These are phyloP conservation scores for Stictonetta naevosa DNA, from an alignment of 2,113 vertebrate species.

Conservation along the genomic window DNA sequence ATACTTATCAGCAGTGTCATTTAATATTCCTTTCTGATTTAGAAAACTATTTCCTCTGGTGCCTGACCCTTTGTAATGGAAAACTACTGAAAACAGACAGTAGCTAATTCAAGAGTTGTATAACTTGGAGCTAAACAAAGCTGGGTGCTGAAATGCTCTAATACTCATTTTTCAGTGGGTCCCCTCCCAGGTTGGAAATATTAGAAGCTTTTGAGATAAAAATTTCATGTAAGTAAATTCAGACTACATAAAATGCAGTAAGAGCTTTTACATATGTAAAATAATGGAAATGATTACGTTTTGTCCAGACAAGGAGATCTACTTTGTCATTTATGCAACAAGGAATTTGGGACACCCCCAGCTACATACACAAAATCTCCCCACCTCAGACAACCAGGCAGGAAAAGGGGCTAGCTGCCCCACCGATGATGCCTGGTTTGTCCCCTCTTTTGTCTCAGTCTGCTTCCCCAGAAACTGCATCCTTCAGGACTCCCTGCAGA, in stretches of 20 bases:
- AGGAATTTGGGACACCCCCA: neutral
- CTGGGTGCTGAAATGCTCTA: neutral
- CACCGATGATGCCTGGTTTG: fast-evolving
- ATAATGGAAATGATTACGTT: neutral
- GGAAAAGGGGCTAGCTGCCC: neutral
- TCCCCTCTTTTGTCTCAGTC: neutral
- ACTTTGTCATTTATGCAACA: neutral
- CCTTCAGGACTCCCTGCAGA: neutral
- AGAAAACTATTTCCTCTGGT: constrained; percentile 65
- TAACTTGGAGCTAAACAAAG: constrained; percentile 61
- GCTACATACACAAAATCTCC: neutral
- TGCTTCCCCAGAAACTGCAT: neutral
- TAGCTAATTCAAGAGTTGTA: constrained; percentile 55
- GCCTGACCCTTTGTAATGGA: constrained; percentile 61
- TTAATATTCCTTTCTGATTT: constrained; percentile 71
- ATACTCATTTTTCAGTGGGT: constrained; percentile 3
- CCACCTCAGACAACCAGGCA: neutral
- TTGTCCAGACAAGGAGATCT: neutral
- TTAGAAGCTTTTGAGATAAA: neutral
- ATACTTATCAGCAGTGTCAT: constrained; percentile 58
- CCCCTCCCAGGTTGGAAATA: neutral
- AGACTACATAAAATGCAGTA: neutral
- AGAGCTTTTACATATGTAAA: neutral
- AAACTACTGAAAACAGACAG: constrained; percentile 62
- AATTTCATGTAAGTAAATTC: constrained; percentile 12